phyloP scores from a whole-genome alignment of 2,797 vertebrate species.

The Xenopus petersii region DNA sequence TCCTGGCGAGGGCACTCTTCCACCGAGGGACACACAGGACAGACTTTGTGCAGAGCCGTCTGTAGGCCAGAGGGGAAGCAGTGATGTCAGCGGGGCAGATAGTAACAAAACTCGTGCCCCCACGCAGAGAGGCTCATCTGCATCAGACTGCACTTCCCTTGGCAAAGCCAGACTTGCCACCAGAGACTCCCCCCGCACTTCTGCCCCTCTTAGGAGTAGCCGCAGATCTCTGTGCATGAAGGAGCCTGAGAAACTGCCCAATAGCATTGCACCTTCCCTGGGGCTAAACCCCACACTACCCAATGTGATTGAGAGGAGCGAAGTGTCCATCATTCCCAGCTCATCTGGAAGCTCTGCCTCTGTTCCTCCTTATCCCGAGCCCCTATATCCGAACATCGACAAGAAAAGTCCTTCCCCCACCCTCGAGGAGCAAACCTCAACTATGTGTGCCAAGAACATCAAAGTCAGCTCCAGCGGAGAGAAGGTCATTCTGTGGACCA shows the following conservation, averaged over 20 bases:
- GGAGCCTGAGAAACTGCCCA: background rate
- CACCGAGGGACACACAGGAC: too few relatives aligned
- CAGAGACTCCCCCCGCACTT: slow-evolving; percentile 4
- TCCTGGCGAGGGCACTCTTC: too few relatives aligned
- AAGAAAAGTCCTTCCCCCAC: background rate
- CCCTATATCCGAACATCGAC: background rate
- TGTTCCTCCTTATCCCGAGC: slow-evolving; percentile 7
- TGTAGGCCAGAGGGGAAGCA: too few relatives aligned
- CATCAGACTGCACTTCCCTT: background rate
- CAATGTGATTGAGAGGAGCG: slow-evolving; percentile 27
- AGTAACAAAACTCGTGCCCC: background rate
- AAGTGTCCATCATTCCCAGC: background rate
- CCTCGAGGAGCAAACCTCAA: slow-evolving; percentile 62
- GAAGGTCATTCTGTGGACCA: slow-evolving; percentile 93
- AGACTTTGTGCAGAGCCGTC: too few relatives aligned
- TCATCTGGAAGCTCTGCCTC: background rate
- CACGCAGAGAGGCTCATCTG: background rate
- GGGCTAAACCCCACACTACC: slow-evolving; percentile 8
- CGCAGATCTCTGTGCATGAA: background rate
- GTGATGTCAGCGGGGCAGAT: too few relatives aligned
- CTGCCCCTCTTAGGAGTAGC: background rate
- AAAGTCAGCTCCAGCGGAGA: slow-evolving; percentile 90
- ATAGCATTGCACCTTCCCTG: background rate
- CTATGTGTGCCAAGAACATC: slow-evolving; percentile 93
- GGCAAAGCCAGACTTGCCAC: slow-evolving; percentile 51